A percentile compares a stretch with the other conserved stretches of the same genome.
Conservation (phyloP, 2,113 vertebrate genomes). For the Cinclus cinclus region DNA sequence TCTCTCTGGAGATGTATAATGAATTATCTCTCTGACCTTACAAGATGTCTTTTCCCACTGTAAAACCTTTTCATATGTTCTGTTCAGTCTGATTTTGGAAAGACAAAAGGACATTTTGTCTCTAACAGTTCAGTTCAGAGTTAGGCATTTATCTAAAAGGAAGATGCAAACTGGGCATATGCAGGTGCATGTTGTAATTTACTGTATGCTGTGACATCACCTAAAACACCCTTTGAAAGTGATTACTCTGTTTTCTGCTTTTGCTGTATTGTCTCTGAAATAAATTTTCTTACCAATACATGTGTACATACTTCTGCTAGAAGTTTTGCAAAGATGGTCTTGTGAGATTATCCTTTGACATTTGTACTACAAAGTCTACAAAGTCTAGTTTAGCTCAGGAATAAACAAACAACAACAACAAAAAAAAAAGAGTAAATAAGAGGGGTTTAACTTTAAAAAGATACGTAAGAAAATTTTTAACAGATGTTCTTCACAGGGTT, state of each 20-base stretch:
- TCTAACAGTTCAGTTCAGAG: neutral
- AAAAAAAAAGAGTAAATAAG: neutral
- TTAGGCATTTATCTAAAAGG: neutral
- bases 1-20: neutral
- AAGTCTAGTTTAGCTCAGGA: neutral
- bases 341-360: conserved; percentile 1
- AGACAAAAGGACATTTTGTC: neutral
- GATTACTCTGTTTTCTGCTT: neutral
- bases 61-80: neutral
- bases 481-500: neutral
- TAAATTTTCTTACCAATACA: neutral
- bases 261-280: neutral
- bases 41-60: neutral
- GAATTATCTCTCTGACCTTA: neutral
- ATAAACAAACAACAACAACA: neutral
- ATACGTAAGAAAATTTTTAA: neutral
- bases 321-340: neutral
- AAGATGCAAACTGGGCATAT: neutral
- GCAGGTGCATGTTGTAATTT: neutral
- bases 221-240: neutral
- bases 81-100: neutral
- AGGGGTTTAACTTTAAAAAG: neutral
- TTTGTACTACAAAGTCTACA: neutral
- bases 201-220: neutral
- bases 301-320: neutral